Percentiles rank a stretch among this genome's conserved stretches.
phyloP scores from a whole-genome alignment of 2,113 vertebrate genomes.

The Sander vitreus region DNA sequence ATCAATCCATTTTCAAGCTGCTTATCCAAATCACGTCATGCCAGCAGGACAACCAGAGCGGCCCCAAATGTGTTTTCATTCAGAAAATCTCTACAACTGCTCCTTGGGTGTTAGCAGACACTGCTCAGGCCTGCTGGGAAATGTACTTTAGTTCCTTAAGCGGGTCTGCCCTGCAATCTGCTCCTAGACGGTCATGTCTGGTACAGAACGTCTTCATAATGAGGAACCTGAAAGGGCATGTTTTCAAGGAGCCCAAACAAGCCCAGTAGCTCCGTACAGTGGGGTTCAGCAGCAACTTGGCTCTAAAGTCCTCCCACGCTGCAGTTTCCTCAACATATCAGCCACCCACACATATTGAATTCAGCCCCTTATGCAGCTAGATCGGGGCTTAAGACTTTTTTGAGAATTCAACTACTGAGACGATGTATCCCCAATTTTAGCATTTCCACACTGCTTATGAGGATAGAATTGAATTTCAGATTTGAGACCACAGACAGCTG shows the following conservation, averaged over 20 bases:
- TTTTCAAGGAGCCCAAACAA: constrained; percentile 33
- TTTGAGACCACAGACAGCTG: neutral
- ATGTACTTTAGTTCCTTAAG: constrained; percentile 37
- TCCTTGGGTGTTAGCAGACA: constrained; percentile 31
- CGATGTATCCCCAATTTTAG: neutral
- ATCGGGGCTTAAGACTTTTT: constrained; percentile 14
- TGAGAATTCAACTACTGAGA: constrained; percentile 22
- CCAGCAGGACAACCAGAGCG: constrained; percentile 49
- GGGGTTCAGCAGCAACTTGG: constrained; percentile 40
- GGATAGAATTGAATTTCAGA: constrained; percentile 35
- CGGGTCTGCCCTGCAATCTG: constrained; percentile 26
- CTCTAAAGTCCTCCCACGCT: constrained; percentile 26
- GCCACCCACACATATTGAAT: constrained; percentile 39
- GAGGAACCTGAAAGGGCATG: constrained; percentile 15
- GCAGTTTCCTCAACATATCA: constrained; percentile 43
- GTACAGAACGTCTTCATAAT: constrained; percentile 27
- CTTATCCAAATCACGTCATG: constrained; percentile 57
- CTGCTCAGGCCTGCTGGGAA: constrained; percentile 36
- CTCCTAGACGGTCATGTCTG: constrained; percentile 28
- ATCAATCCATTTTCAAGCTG: constrained; percentile 45
- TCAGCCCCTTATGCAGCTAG: constrained; percentile 10
- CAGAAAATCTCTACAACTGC: constrained; percentile 51
- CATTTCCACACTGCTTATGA: constrained; percentile 16
- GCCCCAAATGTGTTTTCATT: constrained; percentile 43
- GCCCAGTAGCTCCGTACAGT: constrained; percentile 15